phyloP scores from a whole-genome alignment of 1,140 invertebrate species.

The Doryteuthis pealeii region DNA sequence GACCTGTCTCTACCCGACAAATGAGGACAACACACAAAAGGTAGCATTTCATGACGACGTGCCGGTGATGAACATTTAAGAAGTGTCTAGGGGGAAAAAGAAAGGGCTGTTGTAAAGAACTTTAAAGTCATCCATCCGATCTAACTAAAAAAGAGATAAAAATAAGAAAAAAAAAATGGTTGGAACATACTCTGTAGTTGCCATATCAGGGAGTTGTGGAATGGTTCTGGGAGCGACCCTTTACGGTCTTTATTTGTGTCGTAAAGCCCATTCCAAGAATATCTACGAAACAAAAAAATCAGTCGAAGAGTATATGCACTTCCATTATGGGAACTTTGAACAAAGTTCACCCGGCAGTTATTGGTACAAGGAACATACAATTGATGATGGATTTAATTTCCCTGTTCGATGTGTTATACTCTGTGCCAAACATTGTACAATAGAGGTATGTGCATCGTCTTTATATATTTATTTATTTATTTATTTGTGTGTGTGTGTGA shows the following conservation, averaged over 20 bases:
- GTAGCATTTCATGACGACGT: too few species aligned
- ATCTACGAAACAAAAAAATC: constrained; percentile 55
- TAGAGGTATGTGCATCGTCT: too few species aligned
- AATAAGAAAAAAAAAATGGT: too few species aligned
- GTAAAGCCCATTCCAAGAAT: constrained; percentile 24
- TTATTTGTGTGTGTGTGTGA: too few species aligned
- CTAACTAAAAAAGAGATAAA: too few species aligned
- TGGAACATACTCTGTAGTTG: not conserved
- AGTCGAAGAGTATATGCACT: constrained; percentile 54
- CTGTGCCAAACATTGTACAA: constrained; percentile 49
- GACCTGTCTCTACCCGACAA: too few species aligned
- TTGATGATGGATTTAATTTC: constrained; percentile 50
- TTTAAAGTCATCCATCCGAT: too few species aligned
- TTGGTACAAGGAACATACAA: constrained; percentile 45
- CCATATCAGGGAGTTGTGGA: not conserved
- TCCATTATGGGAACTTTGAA: constrained; percentile 52
- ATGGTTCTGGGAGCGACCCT: not conserved
- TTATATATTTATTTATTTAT: too few species aligned
- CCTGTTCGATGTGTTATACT: constrained; percentile 57
- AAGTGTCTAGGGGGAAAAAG: too few species aligned
- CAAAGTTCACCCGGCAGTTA: constrained; percentile 32
- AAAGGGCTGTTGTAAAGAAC: too few species aligned
- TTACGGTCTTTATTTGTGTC: not conserved
- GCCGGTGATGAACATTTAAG: too few species aligned
- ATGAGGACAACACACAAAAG: too few species aligned